These are phyloP conservation scores for Motacilla tschutschensis DNA, from an alignment of 2,113 vertebrate genomes.

Conservation along the genomic window DNA sequence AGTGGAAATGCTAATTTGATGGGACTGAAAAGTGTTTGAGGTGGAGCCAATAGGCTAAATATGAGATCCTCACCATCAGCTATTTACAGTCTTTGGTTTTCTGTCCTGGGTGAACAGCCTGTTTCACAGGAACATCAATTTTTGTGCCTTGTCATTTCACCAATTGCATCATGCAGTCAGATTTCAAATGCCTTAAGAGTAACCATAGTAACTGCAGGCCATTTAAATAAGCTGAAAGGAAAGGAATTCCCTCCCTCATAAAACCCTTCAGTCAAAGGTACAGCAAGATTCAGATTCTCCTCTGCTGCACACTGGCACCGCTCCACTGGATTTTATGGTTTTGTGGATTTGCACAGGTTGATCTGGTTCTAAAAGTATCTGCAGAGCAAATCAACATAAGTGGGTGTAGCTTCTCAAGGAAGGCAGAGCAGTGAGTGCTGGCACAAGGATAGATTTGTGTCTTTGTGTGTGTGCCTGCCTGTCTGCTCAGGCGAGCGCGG, in stretches of 20 bases:
- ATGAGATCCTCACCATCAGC: neutral
- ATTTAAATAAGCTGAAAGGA: conserved; percentile 62
- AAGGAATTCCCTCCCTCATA: conserved; percentile 50
- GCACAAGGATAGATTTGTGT: neutral
- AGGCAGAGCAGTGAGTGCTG: neutral
- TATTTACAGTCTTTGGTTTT: conserved; percentile 8
- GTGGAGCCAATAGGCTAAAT: neutral
- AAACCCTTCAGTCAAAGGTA: conserved; percentile 27
- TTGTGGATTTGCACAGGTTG: neutral
- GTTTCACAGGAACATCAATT: conserved; percentile 51
- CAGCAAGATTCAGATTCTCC: neutral
- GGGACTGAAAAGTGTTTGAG: neutral
- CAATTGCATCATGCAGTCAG: conserved; percentile 54
- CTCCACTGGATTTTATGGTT: neutral
- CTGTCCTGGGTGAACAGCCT: conserved; percentile 1
- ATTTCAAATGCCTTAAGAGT: conserved; percentile 55
- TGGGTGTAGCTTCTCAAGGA: neutral
- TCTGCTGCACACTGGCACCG: neutral
- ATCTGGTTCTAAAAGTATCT: neutral
- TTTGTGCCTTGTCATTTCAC: conserved; percentile 67
- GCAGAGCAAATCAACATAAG: neutral
- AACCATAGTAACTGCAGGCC: conserved; percentile 64
- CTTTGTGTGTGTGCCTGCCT: neutral
- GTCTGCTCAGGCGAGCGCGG: neutral
- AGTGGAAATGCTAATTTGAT: conserved; percentile 44